Base-by-base conservation (phyloP, 92 coral and sea anemone species). In the Meandrina meandrites region DNA sequence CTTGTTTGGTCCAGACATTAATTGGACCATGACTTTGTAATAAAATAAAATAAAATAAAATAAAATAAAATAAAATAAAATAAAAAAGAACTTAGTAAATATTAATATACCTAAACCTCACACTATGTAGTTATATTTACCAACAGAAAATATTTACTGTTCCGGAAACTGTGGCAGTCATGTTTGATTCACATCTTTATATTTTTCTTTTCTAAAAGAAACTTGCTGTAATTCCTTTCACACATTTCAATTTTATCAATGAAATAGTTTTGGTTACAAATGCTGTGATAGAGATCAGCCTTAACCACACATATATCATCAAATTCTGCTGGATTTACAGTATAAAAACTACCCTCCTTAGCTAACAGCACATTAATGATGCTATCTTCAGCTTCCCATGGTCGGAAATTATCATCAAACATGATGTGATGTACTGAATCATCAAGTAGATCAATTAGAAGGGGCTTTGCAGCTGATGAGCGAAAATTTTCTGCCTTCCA, bases 381-480 rank as follows among this genome's bases (percentile, higher is more conserved):
- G 58, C 95, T 94, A 54, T 94, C 92, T 28, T 54, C 82, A 15
- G 96, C 94, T 48, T 94, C 89, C 96, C 93, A 93, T 22, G 94
- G 70, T 19, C 98, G 93, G 75, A 94, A 90, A 76, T 94, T 94
- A 58, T 94, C 98, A 74, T 94, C 98, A 89, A 94, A 94, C 86
- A 94, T 75, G 57, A 94, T 91, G 72, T 94, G 98, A 48, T 94
- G 98, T 12, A 90, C 93, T 73, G 91, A 81, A 1, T 54, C 73
- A 51, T 94, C 96, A 35, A 19, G n/a, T 1, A 86, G 90, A 27
- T 94, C 92, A 68, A 93, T 79, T 42, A 94, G 73, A 71, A 94
- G 24, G 17, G 98, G 98, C 47, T 94, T 94, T 2, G 91, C 98
- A 1, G 94, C 95, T 16, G 75, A 18, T 45, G 92, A 91, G 19